These are phyloP conservation scores for Hucho hucho DNA, from an alignment of 2,113 vertebrate species.

Conservation along the genomic window DNA sequence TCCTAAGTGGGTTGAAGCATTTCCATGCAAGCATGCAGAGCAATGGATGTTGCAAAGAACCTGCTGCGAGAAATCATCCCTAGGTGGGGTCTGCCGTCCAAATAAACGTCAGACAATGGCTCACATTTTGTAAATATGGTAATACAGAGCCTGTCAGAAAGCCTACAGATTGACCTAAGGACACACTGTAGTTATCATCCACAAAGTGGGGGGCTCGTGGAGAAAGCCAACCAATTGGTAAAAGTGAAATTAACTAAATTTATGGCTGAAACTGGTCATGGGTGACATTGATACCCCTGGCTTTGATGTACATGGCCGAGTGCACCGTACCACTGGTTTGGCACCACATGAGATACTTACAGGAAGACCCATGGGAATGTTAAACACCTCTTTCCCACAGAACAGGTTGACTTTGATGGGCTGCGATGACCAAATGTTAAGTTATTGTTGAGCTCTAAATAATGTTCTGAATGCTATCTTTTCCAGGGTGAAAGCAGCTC, in stretches of 20 bases:
- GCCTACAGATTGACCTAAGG: background rate
- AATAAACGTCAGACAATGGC: background rate
- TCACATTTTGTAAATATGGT: conserved; percentile 3
- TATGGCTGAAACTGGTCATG: too few relatives aligned
- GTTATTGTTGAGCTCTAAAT: too few relatives aligned
- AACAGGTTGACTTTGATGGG: too few relatives aligned
- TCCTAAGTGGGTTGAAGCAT: conserved; percentile 1
- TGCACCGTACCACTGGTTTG: too few relatives aligned
- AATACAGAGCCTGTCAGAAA: background rate
- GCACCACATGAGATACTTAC: background rate
- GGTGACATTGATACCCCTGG: too few relatives aligned
- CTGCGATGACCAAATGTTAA: background rate
- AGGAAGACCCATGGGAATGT: background rate
- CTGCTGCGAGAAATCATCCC: background rate
- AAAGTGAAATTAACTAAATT: background rate
- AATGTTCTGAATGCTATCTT: background rate
- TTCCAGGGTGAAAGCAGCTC: background rate
- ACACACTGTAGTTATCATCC: conserved; percentile 6
- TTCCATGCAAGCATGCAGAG: background rate
- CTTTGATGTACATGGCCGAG: too few relatives aligned
- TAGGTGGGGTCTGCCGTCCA: background rate
- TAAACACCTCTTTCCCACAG: too few relatives aligned
- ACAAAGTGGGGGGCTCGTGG: background rate
- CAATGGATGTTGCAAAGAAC: background rate
- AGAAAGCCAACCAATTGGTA: background rate